Conservation (phyloP, 1,140 invertebrate genomes). For the Drosophila lacertosa region DNA sequence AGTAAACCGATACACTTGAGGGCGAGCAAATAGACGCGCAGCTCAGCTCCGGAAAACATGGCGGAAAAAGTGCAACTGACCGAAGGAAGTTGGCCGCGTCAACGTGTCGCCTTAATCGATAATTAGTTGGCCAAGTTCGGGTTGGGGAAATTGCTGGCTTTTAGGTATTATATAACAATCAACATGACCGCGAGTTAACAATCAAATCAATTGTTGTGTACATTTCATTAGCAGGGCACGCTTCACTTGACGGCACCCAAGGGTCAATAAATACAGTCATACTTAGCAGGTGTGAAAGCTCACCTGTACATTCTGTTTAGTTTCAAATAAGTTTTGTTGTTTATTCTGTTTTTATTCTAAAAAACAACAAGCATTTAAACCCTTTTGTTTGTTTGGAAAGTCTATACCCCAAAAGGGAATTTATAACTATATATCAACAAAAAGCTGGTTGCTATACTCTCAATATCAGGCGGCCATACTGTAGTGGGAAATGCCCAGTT, state of each 20-base stretch:
- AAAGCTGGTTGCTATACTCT: neutral
- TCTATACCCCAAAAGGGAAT: no score
- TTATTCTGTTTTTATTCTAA: no score
- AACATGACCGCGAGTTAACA: neutral
- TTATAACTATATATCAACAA: no score
- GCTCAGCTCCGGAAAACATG: conserved; percentile 54
- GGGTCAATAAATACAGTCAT: neutral
- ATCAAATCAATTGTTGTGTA: conserved; percentile 23
- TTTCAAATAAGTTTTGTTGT: no score
- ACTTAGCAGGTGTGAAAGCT: no score
- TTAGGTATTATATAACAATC: neutral
- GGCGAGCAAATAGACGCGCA: conserved; percentile 55
- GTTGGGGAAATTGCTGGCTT: neutral
- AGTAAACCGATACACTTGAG: conserved; percentile 58
- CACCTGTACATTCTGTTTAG: no score
- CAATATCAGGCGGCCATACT: no score
- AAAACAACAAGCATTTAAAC: no score
- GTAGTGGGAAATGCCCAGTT: neutral
- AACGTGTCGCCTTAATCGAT: neutral
- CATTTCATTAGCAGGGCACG: conserved; percentile 3
- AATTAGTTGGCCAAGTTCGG: neutral
- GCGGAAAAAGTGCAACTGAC: conserved; percentile 18
- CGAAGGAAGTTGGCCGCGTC: neutral
- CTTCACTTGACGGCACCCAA: neutral
- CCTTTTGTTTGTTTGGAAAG: no score